These are phyloP conservation scores for Verasper variegatus DNA, from an alignment of 2,113 vertebrate species.

Conservation along the genomic window DNA sequence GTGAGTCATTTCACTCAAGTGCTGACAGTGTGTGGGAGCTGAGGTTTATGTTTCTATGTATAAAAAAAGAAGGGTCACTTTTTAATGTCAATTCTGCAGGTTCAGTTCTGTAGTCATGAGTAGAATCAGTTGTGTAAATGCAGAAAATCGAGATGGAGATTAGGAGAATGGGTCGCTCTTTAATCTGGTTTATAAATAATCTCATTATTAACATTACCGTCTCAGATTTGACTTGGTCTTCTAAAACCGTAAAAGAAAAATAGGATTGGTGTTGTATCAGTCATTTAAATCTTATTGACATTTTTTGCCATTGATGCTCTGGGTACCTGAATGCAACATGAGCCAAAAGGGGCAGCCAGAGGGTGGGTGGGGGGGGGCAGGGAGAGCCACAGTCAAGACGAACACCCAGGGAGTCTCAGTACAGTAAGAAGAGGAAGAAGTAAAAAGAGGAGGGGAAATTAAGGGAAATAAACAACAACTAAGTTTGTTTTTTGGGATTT, in stretches of 20 bases:
- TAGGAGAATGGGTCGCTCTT: neutral
- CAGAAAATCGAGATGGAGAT: neutral
- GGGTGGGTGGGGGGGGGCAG: conserved; percentile 14
- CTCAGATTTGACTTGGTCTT: too few species aligned
- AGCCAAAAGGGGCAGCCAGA: conserved; percentile 39
- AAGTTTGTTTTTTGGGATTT: conserved; percentile 66
- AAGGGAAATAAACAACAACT: conserved; percentile 59
- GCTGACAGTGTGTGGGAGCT: neutral
- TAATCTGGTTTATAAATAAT: neutral
- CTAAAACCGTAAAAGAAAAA: neutral
- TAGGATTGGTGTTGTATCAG: too few species aligned
- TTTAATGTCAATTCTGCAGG: neutral
- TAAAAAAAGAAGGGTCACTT: neutral
- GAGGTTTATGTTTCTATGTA: neutral
- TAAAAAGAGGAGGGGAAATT: conserved; percentile 45
- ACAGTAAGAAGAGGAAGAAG: conserved; percentile 64
- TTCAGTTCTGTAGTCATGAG: neutral
- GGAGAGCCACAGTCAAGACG: conserved; percentile 71
- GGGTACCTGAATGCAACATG: conserved; percentile 25
- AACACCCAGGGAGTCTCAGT: conserved; percentile 68
- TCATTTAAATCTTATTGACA: too few species aligned
- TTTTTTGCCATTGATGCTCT: conserved; percentile 24
- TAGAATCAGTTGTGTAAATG: too few species aligned
- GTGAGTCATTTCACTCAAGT: neutral
- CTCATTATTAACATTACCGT: too few species aligned